Percentiles rank a stretch among this genome's conserved stretches.
phyloP scores from a whole-genome alignment of 1,140 invertebrate genomes.

The Brachionus angularis region DNA sequence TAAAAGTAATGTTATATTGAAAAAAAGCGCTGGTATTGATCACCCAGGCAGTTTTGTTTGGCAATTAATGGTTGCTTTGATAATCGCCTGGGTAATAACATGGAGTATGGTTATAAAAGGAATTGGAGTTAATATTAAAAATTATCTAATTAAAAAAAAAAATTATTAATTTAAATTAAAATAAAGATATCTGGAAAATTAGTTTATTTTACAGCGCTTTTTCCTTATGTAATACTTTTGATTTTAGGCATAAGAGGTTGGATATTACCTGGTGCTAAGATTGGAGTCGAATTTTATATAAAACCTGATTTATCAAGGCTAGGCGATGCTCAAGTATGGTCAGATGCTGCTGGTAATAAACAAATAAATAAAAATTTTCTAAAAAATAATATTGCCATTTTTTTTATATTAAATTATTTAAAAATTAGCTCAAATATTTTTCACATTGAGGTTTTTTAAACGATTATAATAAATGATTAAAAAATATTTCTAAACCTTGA shows the following conservation, averaged over 20 bases:
- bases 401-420: not conserved
- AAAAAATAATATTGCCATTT: too few species aligned
- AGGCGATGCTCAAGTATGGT: slow-evolving; percentile 15
- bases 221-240: slow-evolving; percentile 38
- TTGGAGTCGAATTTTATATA: slow-evolving; percentile 35
- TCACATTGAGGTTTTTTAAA: slow-evolving; percentile 2
- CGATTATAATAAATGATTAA: not conserved
- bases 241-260: slow-evolving; percentile 44
- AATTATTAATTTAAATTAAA: slow-evolving; percentile 14
- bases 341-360: slow-evolving; percentile 39
- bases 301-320: slow-evolving; percentile 44
- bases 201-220: slow-evolving; percentile 42
- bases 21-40: slow-evolving; percentile 39
- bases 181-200: slow-evolving; percentile 30
- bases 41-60: slow-evolving; percentile 37
- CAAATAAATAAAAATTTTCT: too few species aligned
- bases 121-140: slow-evolving; percentile 46
- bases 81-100: slow-evolving; percentile 54
- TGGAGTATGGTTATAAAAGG: slow-evolving; percentile 51
- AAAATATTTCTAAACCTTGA: not conserved
- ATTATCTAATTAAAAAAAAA: not conserved
- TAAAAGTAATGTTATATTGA: slow-evolving; percentile 32
- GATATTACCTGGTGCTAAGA: slow-evolving; percentile 28
- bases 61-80: slow-evolving; percentile 46
- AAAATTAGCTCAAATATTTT: slow-evolving; percentile 42